Evolutionary conservation across 2,797 vertebrate species (phyloP).

Genomic region (Sebastes steindachneri): DNA sequence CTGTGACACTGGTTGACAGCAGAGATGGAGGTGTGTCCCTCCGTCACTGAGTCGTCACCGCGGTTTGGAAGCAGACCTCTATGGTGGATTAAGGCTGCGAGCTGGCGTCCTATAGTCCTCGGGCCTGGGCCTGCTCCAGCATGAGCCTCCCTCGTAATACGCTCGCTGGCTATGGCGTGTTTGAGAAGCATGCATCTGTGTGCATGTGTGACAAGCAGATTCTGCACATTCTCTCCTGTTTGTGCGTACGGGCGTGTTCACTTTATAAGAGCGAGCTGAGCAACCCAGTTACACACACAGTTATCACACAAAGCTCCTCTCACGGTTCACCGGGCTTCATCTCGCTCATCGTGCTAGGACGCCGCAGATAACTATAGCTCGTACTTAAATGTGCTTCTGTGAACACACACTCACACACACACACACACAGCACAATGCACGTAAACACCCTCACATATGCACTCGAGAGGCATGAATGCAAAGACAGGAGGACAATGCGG

Average conservation of each 20-base stretch:
- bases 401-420: not conserved
- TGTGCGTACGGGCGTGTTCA: not conserved
- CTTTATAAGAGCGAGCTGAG: slow-evolving; percentile 1
- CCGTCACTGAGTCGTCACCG: slow-evolving; percentile 27
- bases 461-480: not conserved
- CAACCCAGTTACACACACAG: slow-evolving; percentile 27
- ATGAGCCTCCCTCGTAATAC: slow-evolving; percentile 13
- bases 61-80: slow-evolving; percentile 32
- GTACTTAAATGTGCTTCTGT: slow-evolving; percentile 20
- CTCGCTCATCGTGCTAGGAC: slow-evolving; percentile 28
- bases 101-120: slow-evolving; percentile 22
- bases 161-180: not conserved
- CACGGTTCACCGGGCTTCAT: slow-evolving; percentile 38
- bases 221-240: slow-evolving; percentile 4
- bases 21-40: slow-evolving; percentile 27
- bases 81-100: slow-evolving; percentile 45
- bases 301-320: not conserved
- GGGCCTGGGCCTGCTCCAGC: slow-evolving; percentile 32
- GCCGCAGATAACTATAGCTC: not conserved
- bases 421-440: not conserved
- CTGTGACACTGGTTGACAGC: not conserved
- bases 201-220: not conserved
- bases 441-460: not conserved
- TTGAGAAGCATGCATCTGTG: not conserved
- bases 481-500: not conserved